A percentile compares a stretch with the other conserved stretches of the same genome.
phyloP scores from a whole-genome alignment of 2,113 vertebrate genomes.

The Cyphomyrus discorhynchus region DNA sequence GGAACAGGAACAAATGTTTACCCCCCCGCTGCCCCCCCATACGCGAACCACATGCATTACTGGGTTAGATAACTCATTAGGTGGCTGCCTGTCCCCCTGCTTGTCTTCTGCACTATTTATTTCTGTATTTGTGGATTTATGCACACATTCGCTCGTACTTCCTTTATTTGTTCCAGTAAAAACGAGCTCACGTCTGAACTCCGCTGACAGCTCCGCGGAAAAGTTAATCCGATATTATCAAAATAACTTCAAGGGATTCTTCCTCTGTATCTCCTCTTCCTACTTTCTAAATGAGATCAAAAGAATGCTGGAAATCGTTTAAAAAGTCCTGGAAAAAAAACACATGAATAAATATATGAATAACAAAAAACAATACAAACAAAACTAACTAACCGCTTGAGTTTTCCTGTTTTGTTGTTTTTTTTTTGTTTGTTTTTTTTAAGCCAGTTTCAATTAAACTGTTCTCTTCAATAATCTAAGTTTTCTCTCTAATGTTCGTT shows the following conservation, averaged over 20 bases:
- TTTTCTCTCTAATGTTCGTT: constrained; percentile 19
- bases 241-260: constrained; percentile 64
- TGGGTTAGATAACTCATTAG: not conserved
- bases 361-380: constrained; percentile 34
- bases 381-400: constrained; percentile 34
- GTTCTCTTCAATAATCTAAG: constrained; percentile 38
- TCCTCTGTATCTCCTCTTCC: constrained; percentile 40
- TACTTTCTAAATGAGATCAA: constrained; percentile 64
- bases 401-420: constrained; percentile 50
- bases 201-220: constrained; percentile 47
- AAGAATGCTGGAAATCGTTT: constrained; percentile 61
- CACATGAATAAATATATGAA: constrained; percentile 34
- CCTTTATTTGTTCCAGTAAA: constrained; percentile 25
- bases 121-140: constrained; percentile 8
- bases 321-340: constrained; percentile 47
- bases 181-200: constrained; percentile 46
- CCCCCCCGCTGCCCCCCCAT: not conserved
- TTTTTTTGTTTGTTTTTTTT: constrained; percentile 54
- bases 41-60: not conserved
- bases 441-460: constrained; percentile 51
- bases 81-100: not conserved
- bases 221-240: constrained; percentile 60
- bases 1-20: not conserved
- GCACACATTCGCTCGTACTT: not conserved
- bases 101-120: not conserved